Evolutionary conservation across 2,797 vertebrate genomes (phyloP).

Genomic region (Lepilemur septentrionalis): DNA sequence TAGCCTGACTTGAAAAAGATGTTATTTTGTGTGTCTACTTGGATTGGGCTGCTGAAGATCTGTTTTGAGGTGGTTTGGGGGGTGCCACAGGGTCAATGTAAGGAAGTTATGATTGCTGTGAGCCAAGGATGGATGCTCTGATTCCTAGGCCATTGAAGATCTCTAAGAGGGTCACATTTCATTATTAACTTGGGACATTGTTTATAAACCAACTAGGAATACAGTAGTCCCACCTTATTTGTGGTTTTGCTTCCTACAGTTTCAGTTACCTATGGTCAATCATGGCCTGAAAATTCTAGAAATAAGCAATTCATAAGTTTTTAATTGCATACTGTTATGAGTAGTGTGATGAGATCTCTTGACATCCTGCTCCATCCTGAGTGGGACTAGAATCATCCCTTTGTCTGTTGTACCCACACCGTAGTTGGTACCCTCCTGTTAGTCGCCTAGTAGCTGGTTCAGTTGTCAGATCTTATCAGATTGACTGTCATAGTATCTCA

Average conservation of each 20-base stretch:
- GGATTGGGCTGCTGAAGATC: neutral
- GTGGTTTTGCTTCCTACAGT: neutral
- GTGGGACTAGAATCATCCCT: neutral
- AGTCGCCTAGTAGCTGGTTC: neutral
- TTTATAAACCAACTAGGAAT: neutral
- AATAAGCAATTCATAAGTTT: neutral
- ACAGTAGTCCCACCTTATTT: neutral
- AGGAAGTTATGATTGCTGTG: neutral
- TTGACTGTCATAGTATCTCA: neutral
- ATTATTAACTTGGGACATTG: neutral
- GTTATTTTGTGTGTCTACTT: neutral
- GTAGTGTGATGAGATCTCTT: neutral
- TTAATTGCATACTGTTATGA: neutral
- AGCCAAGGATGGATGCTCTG: neutral
- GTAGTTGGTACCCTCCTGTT: neutral
- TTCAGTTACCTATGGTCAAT: neutral
- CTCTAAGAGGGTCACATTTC: neutral
- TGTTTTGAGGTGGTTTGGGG: neutral
- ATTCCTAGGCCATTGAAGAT: neutral
- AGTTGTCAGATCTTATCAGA: neutral
- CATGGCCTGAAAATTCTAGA: neutral
- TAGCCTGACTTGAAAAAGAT: neutral
- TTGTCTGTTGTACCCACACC: neutral
- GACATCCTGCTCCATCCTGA: neutral
- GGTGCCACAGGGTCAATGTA: neutral